phyloP scores from a whole-genome alignment of 1,140 invertebrate species.

The Ips typographus region DNA sequence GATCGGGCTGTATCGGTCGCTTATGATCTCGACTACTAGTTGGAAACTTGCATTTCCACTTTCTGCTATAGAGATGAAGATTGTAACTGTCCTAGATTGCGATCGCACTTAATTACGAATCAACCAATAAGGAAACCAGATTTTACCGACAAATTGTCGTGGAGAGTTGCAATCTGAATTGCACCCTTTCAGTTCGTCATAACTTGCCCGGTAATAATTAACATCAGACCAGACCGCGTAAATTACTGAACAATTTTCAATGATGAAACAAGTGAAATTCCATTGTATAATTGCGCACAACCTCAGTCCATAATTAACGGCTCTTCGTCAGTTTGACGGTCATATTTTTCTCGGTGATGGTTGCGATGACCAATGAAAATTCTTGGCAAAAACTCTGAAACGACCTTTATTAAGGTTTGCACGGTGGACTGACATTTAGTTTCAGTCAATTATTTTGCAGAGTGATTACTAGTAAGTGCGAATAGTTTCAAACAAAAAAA shows the following conservation, averaged over 20 bases:
- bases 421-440: too few species aligned
- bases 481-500: too few species aligned
- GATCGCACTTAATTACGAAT: constrained; percentile 12
- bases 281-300: constrained; percentile 17
- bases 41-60: not conserved
- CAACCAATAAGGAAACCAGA: constrained; percentile 5
- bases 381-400: too few species aligned
- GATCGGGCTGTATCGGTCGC: constrained; percentile 9
- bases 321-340: not conserved
- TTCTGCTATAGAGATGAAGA: constrained; percentile 7
- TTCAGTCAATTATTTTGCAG: too few species aligned
- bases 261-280: constrained; percentile 24
- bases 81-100: constrained; percentile 9
- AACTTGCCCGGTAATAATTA: not conserved
- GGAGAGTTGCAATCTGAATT: not conserved
- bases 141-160: not conserved
- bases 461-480: too few species aligned
- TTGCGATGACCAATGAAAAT: too few species aligned
- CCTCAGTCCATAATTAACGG: constrained; percentile 23
- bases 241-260: constrained; percentile 23
- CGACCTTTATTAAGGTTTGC: too few species aligned
- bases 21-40: constrained; percentile 10
- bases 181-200: not conserved
- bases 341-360: too few species aligned
- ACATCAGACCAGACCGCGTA: not conserved